Evolutionary conservation across 2,888 invertebrate species (phyloP), one percentile per base, ranked within the genome.

Genomic region (Aleiodes alternator): DNA sequence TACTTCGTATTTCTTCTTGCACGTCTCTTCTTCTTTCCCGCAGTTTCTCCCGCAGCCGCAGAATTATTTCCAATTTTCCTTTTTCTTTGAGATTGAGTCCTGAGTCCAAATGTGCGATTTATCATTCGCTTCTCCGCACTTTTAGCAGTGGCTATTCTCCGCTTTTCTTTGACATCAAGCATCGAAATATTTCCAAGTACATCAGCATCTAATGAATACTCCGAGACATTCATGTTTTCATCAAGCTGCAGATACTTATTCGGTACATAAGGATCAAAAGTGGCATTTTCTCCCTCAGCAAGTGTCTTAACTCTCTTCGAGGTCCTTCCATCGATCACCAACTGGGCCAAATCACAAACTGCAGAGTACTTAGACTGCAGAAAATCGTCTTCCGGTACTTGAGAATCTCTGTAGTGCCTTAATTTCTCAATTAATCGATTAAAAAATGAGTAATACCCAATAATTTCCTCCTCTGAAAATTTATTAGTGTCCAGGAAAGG

Each of bases 371-470:
- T 64, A 0, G 16, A 7, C 16, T 43, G 16, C 6, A 64, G 16
- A 3, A 14, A 2, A 16, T 64, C 43, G 4, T 64, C 48, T 8
- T 48, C 64, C 9, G 48, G 48, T 1, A 9, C 16, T 6, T 43
- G 6, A 4, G 64, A 16, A 14, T 64, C 64, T 29, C 43, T 64
- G 43, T 34, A 64, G 3, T 8, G 16, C 43, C 43, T n/a, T 48
- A 64, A 3, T 23, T 48, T 43, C 43, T 43, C 11, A 6, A 64
- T 23, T 14, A 64, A 48, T 3, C 9, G 23, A 4, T 48, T 48
- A 14, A 64, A 64, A 48, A 64, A 64, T 9, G n/a, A 6, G 14
- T 16, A 14, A n/a, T 55, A 55, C n/a, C 23, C 43, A 23, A 64
- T 9, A 8, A 8, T 48, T 48, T 43, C 4, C 5, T 16, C 16